Evolutionary conservation across 2,113 vertebrate genomes (phyloP).

Genomic region (Hemiprocne comata): DNA sequence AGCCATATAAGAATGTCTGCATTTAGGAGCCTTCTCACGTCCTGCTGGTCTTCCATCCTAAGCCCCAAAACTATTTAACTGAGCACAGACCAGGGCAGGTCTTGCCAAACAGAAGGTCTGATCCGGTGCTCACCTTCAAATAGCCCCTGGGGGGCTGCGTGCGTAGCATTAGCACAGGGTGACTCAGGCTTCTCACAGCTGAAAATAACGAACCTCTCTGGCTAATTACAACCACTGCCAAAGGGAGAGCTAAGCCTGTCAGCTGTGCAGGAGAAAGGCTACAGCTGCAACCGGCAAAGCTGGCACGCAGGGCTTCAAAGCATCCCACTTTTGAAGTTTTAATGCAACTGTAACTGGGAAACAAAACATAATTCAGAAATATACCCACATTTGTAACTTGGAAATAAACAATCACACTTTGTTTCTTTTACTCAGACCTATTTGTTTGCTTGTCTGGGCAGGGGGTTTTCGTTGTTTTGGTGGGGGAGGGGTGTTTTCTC

Average conservation of each 20-base stretch:
- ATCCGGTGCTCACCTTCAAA: not conserved
- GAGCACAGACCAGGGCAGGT: accelerated
- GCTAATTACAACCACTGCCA: not conserved
- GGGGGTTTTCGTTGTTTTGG: accelerated
- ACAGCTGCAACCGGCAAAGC: not conserved
- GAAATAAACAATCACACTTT: not conserved
- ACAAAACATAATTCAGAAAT: not conserved
- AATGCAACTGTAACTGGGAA: not conserved
- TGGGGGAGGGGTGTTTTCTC: not conserved
- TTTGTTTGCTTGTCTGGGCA: not conserved
- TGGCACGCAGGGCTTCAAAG: not conserved
- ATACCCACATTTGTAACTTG: not conserved
- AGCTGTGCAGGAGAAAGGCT: not conserved
- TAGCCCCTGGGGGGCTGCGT: accelerated
- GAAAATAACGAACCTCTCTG: not conserved
- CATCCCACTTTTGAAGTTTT: too few species aligned
- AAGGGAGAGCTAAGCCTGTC: not conserved
- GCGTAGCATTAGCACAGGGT: not conserved
- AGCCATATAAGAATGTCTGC: accelerated
- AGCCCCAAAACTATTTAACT: accelerated
- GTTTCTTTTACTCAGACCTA: accelerated
- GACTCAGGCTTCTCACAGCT: not conserved
- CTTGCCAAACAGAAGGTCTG: accelerated
- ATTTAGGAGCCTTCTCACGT: too few species aligned
- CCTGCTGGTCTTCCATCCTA: accelerated